These are phyloP conservation scores for Burhinus bistriatus DNA, from an alignment of 2,113 vertebrate species.

Conservation along the genomic window DNA sequence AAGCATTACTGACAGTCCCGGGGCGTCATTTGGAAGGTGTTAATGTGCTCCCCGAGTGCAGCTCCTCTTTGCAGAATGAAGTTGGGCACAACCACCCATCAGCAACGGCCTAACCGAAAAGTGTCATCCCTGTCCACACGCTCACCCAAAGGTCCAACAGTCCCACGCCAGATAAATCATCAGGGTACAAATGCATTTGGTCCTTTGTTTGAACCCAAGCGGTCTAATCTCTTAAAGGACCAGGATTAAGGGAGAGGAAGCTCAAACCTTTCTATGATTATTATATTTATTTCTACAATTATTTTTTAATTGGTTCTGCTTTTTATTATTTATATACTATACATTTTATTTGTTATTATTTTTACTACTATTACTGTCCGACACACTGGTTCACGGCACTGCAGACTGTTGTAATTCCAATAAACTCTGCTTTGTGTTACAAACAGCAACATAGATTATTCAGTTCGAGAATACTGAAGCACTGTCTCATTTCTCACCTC, in stretches of 20 bases:
- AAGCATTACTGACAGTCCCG: not conserved
- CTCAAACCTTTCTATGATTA: not conserved
- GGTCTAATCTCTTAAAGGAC: not conserved
- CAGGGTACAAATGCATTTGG: not conserved
- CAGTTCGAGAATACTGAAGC: not conserved
- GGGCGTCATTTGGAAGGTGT: not conserved
- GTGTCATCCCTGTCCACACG: fast-evolving
- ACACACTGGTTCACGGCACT: not conserved
- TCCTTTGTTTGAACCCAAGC: not conserved
- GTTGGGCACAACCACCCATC: not conserved
- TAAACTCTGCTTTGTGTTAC: not conserved
- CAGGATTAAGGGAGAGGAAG: not conserved
- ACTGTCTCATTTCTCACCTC: not conserved
- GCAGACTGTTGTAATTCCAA: not conserved
- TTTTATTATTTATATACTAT: not conserved
- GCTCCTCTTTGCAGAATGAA: not conserved
- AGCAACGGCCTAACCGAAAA: not conserved
- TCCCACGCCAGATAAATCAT: not conserved
- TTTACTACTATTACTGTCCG: not conserved
- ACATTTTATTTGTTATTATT: not conserved
- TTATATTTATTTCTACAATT: no score
- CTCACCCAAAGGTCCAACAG: not conserved
- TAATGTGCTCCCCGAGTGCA: not conserved
- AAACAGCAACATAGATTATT: not conserved
- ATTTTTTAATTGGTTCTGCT: not conserved